Conservation (phyloP, 2,113 vertebrate genomes). For the Cavia aperea region DNA sequence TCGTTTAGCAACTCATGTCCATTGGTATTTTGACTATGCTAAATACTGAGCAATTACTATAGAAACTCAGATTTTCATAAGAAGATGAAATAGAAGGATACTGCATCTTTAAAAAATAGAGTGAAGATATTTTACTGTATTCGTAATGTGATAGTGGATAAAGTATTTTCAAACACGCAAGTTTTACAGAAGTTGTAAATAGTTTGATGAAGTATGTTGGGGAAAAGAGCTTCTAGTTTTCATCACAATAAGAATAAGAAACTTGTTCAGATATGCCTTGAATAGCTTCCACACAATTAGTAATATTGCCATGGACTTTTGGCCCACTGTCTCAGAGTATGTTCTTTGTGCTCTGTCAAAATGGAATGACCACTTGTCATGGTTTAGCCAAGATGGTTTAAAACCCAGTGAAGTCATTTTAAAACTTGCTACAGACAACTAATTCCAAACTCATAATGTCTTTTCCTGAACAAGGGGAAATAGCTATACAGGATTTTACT, state of each 20-base stretch:
- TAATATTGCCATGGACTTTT: slow-evolving; percentile 12
- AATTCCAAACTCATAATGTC: slow-evolving; percentile 54
- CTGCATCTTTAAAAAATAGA: slow-evolving; percentile 78
- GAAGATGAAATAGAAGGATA: slow-evolving; percentile 74
- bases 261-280: slow-evolving; percentile 68
- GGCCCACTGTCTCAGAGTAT: slow-evolving; percentile 56
- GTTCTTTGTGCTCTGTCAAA: slow-evolving; percentile 53
- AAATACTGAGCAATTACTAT: slow-evolving; percentile 62
- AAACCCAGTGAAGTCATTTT: slow-evolving; percentile 41
- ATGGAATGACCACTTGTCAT: slow-evolving; percentile 64
- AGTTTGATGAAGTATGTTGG: slow-evolving; percentile 76
- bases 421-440: slow-evolving; percentile 37
- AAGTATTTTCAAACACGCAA: slow-evolving; percentile 83
- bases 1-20: slow-evolving; percentile 63
- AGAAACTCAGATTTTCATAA: slow-evolving; percentile 70
- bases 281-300: slow-evolving; percentile 63
- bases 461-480: slow-evolving; percentile 56
- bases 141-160: slow-evolving; percentile 83
- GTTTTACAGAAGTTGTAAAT: slow-evolving; percentile 89
- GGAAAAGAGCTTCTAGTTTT: slow-evolving; percentile 82
- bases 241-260: slow-evolving; percentile 62
- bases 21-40: slow-evolving; percentile 69
- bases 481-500: slow-evolving; percentile 31
- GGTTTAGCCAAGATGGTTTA: slow-evolving; percentile 58
- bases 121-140: slow-evolving; percentile 84